A percentile compares a stretch with the other conserved stretches of the same genome.
phyloP scores from a whole-genome alignment of 2,888 invertebrate genomes.

The Lobophora halterata region DNA sequence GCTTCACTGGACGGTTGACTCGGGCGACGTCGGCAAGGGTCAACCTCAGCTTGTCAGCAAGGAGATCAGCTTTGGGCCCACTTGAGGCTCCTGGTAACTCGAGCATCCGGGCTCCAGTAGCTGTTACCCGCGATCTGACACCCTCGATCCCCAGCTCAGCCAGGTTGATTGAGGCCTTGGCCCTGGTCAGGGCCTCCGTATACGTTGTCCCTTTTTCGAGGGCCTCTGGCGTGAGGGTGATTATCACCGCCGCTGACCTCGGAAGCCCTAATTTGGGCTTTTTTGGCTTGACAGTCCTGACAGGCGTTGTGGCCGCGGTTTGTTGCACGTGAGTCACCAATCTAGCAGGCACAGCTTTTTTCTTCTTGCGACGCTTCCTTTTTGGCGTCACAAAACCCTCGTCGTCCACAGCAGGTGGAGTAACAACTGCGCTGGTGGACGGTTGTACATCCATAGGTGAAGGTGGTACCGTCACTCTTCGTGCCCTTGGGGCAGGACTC shows the following conservation, averaged over 20 bases:
- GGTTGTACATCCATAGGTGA: too few species aligned
- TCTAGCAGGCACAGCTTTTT: background rate
- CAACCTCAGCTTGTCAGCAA: constrained; percentile 17
- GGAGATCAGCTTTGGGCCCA: constrained; percentile 14
- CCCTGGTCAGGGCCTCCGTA: constrained; percentile 6
- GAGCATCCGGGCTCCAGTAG: constrained; percentile 16
- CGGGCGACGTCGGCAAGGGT: background rate
- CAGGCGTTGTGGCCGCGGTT: background rate
- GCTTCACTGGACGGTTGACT: background rate
- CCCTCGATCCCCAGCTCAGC: constrained; percentile 3
- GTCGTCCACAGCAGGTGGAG: background rate
- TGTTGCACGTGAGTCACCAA: background rate
- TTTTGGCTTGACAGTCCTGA: background rate
- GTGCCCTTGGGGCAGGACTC: background rate
- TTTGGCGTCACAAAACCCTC: background rate
- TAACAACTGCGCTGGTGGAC: background rate
- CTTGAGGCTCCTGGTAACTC: constrained; percentile 15
- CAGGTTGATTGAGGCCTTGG: constrained; percentile 9
- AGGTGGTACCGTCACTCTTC: background rate
- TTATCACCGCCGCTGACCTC: constrained; percentile 16
- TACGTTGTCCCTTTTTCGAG: constrained; percentile 14
- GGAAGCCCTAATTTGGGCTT: constrained; percentile 8
- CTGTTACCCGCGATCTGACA: background rate
- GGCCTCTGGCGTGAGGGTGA: constrained; percentile 20
- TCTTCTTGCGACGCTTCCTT: too few species aligned